These are phyloP conservation scores for Xenopus borealis DNA, from an alignment of 2,113 vertebrate genomes.

Conservation along the genomic window DNA sequence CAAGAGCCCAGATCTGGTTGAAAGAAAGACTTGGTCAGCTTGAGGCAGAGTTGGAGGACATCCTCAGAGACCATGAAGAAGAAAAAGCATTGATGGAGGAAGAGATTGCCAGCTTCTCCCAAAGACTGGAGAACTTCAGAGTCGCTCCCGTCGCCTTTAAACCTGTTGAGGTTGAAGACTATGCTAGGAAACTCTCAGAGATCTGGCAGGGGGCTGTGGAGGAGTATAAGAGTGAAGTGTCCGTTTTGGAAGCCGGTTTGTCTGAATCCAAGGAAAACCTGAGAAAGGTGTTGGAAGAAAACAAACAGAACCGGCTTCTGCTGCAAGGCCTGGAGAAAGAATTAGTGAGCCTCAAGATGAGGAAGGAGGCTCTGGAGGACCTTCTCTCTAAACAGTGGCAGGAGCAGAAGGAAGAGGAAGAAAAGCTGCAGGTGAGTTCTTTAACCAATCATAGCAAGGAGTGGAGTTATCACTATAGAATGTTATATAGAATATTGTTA, in stretches of 20 bases:
- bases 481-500: no score
- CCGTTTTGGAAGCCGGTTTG: conserved; percentile 72
- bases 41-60: conserved; percentile 70
- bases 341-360: conserved; percentile 59
- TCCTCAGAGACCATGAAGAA: conserved; percentile 73
- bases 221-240: conserved; percentile 72
- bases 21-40: conserved; percentile 69
- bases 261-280: conserved; percentile 69
- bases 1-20: conserved; percentile 76
- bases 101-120: conserved; percentile 50
- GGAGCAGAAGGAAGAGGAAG: conserved; percentile 66
- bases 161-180: conserved; percentile 76
- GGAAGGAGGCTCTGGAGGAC: conserved; percentile 73
- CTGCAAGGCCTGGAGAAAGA: conserved; percentile 76
- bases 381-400: conserved; percentile 65
- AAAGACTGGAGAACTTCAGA: conserved; percentile 52
- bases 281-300: conserved; percentile 67
- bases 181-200: conserved; percentile 65
- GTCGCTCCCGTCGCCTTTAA: conserved; percentile 47
- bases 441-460: conserved; percentile 1
- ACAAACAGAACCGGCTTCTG: conserved; percentile 68
- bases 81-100: conserved; percentile 70
- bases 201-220: conserved; percentile 79
- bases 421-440: conserved; percentile 75
- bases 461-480: no score